Base-by-base conservation (phyloP, 2,888 invertebrate genomes). In the Pammene fasciana region DNA sequence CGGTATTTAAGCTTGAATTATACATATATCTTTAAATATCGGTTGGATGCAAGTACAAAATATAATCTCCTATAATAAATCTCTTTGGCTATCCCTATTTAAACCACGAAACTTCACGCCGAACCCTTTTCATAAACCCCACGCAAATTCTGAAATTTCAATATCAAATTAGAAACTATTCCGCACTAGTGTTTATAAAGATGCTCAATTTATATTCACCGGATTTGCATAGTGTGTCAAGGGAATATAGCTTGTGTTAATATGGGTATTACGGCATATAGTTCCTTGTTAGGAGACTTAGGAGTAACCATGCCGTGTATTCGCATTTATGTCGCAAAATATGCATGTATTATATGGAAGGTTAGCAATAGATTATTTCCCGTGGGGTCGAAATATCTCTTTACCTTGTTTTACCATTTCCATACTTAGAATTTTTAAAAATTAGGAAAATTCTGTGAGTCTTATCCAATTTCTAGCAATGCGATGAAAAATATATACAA, bases 201-300 rank as follows among this genome's bases (percentile, higher is more conserved):
- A 26, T 59, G 9, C 41, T 10, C 16, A 18, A 57, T 59, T 45
- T 59, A 57, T 18, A 45, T 59, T 41, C 43, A 13, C 13, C 8
- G 45, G 45, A 59, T 59, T 59, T 45, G 57, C 57, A 43, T 57
- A 41, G 7, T 41, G 43, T 1, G 5, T 14, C n/a, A 3, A 13
- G 13, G 18, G 41, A 56, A 14, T 38, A 6, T 14, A 38, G 38
- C 9, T 14, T 38, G 5, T 38, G 9, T 41, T 56, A 13, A 16
- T 56, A 41, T 8, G 13, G 6, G 0, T 10, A 11, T 41, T 14
- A 26, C n/a, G 8, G 54, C n/a, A 14, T 0, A 26, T 54, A 54
- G 26, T 26, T 11, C 52, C 52, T 52, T 26, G 26, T 18, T 9
- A 50, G 18, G 7, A 10, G 16, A 0, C 10, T n/a, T n/a, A n/a